These are phyloP conservation scores for Lethocerus indicus DNA, from an alignment of 1,140 invertebrate genomes.

Conservation along the genomic window DNA sequence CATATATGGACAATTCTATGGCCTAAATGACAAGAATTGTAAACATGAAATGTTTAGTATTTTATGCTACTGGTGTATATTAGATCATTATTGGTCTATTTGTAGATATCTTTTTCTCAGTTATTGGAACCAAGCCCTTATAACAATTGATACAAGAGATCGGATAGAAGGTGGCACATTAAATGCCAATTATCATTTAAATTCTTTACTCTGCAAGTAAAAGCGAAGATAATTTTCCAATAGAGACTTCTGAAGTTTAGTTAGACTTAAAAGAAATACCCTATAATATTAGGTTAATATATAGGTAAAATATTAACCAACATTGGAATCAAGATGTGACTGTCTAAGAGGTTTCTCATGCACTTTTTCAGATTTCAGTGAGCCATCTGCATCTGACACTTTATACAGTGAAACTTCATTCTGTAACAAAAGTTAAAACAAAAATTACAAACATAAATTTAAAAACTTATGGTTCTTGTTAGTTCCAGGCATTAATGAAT, in stretches of 20 bases:
- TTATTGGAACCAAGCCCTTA: too few species aligned
- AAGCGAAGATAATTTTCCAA: too few species aligned
- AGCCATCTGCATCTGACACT: constrained; percentile 49
- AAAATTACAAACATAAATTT: neutral
- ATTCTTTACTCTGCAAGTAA: too few species aligned
- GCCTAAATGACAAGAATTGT: neutral
- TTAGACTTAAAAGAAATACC: too few species aligned
- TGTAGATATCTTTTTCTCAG: too few species aligned
- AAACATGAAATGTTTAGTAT: neutral
- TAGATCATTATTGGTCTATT: too few species aligned
- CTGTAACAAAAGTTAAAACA: constrained; percentile 21
- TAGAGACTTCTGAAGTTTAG: too few species aligned
- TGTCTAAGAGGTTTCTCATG: constrained; percentile 47
- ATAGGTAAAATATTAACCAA: constrained; percentile 19
- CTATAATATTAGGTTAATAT: neutral
- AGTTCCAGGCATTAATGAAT: too few species aligned
- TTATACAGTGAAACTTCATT: constrained; percentile 40
- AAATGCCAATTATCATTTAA: too few species aligned
- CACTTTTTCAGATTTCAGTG: constrained; percentile 42
- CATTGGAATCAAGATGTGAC: constrained; percentile 50
- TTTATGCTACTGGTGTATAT: too few species aligned
- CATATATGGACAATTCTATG: neutral
- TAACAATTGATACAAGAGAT: too few species aligned
- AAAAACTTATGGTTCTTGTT: neutral
- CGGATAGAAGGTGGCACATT: too few species aligned